A percentile compares a stretch with the other conserved stretches of the same genome.
Conservation (phyloP, 2,113 vertebrate species). For the Epinephelus cyanopodus region DNA sequence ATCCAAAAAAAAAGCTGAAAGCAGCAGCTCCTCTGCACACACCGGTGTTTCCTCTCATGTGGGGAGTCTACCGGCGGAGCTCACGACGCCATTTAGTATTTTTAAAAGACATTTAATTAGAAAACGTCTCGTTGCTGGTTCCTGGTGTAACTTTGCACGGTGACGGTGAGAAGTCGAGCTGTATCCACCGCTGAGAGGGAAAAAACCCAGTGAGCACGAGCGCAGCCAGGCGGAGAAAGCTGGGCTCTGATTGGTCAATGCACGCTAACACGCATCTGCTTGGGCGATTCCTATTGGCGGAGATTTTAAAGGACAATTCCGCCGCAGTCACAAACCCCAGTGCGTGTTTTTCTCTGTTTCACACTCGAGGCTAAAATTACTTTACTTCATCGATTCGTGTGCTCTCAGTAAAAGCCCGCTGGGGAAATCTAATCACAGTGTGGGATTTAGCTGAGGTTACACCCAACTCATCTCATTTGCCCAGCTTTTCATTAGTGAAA, state of each 20-base stretch:
- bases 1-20: slow-evolving; percentile 15
- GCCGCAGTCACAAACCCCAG: not conserved
- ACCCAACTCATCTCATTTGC: slow-evolving; percentile 56
- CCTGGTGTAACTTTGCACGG: slow-evolving; percentile 43
- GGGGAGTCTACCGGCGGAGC: not conserved
- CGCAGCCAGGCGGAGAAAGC: slow-evolving; percentile 17
- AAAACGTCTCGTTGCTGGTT: not conserved
- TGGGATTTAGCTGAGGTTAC: slow-evolving; percentile 41
- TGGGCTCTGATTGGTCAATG: slow-evolving; percentile 65
- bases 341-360: not conserved
- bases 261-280: slow-evolving; percentile 28
- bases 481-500: slow-evolving; percentile 41
- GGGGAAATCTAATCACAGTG: slow-evolving; percentile 63
- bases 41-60: not conserved
- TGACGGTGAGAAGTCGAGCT: slow-evolving; percentile 29
- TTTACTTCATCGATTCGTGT: slow-evolving; percentile 67
- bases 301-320: slow-evolving; percentile 56
- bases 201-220: not conserved
- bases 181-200: not conserved
- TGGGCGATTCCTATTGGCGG: slow-evolving; percentile 66
- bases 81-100: not conserved
- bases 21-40: slow-evolving; percentile 17
- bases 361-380: slow-evolving; percentile 62
- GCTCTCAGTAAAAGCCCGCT: slow-evolving; percentile 61
- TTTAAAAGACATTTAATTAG: not conserved